These are phyloP conservation scores for Drosophila ogumai DNA, from an alignment of 1,140 invertebrate species.

Conservation along the genomic window DNA sequence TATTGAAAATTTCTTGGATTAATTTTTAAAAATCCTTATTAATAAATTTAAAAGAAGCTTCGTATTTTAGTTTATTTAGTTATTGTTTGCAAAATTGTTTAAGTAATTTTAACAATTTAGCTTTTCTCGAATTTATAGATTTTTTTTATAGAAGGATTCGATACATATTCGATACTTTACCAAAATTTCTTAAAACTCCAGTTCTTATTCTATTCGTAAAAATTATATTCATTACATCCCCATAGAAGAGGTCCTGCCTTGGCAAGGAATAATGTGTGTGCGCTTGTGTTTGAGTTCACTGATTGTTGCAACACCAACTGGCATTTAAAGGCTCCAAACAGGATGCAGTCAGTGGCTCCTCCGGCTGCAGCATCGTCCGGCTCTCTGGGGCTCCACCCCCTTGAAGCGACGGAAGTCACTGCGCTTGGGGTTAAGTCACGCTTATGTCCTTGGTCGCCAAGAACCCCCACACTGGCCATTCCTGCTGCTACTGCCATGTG, in stretches of 20 bases:
- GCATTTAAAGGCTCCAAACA: slow-evolving; percentile 64
- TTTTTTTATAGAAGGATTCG: not conserved
- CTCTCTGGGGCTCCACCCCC: not conserved
- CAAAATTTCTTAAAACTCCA: no score
- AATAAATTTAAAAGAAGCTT: no score
- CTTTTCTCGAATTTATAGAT: not conserved
- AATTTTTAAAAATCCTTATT: no score
- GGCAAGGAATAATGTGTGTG: not conserved
- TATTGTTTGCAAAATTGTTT: not conserved
- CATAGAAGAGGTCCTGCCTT: not conserved
- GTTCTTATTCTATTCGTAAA: not conserved
- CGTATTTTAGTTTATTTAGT: no score
- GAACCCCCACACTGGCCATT: slow-evolving; percentile 1
- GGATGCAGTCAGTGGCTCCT: slow-evolving; percentile 39
- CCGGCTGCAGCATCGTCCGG: slow-evolving; percentile 9
- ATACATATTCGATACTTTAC: not conserved
- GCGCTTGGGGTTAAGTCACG: slow-evolving; percentile 66
- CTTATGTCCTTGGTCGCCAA: slow-evolving; percentile 52
- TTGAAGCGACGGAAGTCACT: slow-evolving; percentile 57
- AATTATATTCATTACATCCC: not conserved
- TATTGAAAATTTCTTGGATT: no score
- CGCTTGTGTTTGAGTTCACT: slow-evolving; percentile 25
- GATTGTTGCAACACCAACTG: slow-evolving; percentile 69
- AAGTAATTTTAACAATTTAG: not conserved
- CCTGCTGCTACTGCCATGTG: slow-evolving; percentile 15